Conservation (phyloP, 2,888 invertebrate genomes). For the Scaptomyza caliginosa region DNA sequence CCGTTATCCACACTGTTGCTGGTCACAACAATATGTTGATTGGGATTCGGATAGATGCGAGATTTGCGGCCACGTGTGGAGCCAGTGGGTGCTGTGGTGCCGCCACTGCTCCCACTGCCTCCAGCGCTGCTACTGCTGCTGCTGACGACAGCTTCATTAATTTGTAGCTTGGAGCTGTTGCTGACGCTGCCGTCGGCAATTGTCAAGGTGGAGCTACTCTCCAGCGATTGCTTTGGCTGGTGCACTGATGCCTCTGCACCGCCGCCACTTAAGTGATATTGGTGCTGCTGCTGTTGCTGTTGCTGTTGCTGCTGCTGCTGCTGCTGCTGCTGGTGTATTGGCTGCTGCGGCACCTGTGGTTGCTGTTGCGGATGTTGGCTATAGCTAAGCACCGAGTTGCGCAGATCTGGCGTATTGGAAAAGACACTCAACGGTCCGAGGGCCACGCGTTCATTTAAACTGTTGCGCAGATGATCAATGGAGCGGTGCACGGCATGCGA, state of each 20-base stretch:
- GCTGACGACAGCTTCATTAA: slow-evolving; percentile 67
- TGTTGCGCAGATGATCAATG: slow-evolving; percentile 87
- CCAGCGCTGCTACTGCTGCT: slow-evolving; percentile 54
- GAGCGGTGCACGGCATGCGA: slow-evolving; percentile 88
- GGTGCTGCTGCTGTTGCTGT: slow-evolving; percentile 82
- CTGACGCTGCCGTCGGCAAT: slow-evolving; percentile 37
- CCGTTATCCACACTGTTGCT: slow-evolving; percentile 82
- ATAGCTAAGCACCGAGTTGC: slow-evolving; percentile 82
- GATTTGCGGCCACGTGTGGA: slow-evolving; percentile 79
- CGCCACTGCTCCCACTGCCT: not conserved
- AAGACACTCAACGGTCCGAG: slow-evolving; percentile 85
- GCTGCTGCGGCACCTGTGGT: slow-evolving; percentile 85
- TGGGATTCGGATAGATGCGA: slow-evolving; percentile 80
- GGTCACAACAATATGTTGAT: slow-evolving; percentile 81
- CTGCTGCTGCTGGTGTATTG: slow-evolving; percentile 61
- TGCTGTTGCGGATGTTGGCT: slow-evolving; percentile 79
- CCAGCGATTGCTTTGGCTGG: slow-evolving; percentile 71
- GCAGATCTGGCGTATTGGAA: slow-evolving; percentile 82
- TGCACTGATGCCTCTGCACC: slow-evolving; percentile 78
- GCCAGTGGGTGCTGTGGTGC: slow-evolving; percentile 59
- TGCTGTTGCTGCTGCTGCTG: slow-evolving; percentile 66
- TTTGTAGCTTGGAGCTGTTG: slow-evolving; percentile 33
- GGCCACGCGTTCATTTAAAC: slow-evolving; percentile 86
- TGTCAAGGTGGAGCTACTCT: slow-evolving; percentile 39
- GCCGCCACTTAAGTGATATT: slow-evolving; percentile 84